Conservation (phyloP, 2,113 vertebrate species). For the Toxotes jaculatrix region DNA sequence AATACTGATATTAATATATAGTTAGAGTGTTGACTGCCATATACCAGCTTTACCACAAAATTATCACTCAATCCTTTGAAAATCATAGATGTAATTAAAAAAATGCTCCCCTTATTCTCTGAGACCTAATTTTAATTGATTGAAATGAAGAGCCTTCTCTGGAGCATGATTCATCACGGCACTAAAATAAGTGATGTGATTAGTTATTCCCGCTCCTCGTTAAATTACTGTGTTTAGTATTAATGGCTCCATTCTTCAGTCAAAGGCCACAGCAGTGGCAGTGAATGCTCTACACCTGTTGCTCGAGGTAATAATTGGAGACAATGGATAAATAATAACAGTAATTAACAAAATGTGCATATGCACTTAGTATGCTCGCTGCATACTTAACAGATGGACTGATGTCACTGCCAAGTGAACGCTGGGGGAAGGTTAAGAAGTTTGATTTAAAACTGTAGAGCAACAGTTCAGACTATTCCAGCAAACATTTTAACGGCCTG, state of each 20-base stretch:
- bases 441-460: neutral
- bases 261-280: conserved; percentile 28
- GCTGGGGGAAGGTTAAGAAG: neutral
- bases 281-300: conserved; percentile 47
- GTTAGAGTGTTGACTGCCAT: too few relatives aligned
- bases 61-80: neutral
- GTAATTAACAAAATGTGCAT: conserved; percentile 33
- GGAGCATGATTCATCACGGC: neutral
- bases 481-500: neutral
- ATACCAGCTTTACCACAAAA: neutral
- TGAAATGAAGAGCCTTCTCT: too few relatives aligned
- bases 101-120: neutral
- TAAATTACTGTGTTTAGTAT: conserved; percentile 48
- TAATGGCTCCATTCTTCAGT: conserved; percentile 34
- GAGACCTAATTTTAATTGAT: neutral
- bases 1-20: too few relatives aligned
- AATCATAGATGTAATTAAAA: neutral
- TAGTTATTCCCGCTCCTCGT: conserved; percentile 1
- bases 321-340: conserved; percentile 50
- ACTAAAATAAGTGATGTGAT: neutral
- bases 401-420: conserved; percentile 10
- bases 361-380: neutral
- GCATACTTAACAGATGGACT: neutral
- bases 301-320: conserved; percentile 38
- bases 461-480: neutral